phyloP scores from a whole-genome alignment of 2,888 invertebrate species.

The Arrhopalites spinosus region DNA sequence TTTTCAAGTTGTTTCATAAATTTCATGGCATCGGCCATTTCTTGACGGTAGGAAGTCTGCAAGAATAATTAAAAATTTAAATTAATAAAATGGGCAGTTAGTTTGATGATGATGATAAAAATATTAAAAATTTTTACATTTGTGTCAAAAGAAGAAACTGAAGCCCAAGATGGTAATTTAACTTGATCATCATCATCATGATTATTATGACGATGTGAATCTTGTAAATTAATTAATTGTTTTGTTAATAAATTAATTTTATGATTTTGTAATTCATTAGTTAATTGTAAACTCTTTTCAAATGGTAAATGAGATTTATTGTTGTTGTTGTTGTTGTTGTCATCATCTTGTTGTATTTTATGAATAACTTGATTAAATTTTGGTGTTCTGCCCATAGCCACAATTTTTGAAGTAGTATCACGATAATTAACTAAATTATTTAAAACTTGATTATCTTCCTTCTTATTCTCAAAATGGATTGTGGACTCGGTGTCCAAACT shows the following conservation, averaged over 20 bases:
- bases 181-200: no score
- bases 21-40: not conserved
- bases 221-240: no score
- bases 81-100: no score
- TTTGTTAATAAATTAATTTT: no score
- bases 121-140: not conserved
- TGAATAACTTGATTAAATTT: constrained; percentile 18
- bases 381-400: not conserved
- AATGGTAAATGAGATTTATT: no score
- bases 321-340: no score
- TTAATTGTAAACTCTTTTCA: no score
- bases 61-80: no score
- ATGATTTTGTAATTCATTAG: no score
- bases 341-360: constrained; percentile 7
- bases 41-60: not conserved
- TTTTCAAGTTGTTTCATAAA: not conserved
- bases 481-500: constrained; percentile 3
- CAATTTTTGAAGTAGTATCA: not conserved
- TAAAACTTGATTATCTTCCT: not conserved
- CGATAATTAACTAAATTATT: no score
- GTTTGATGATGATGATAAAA: no score
- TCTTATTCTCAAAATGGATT: not conserved
- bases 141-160: not conserved
- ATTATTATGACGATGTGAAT: no score
- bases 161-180: not conserved